These are phyloP conservation scores for Mormyrops attenuatus DNA, from an alignment of 2,797 vertebrate species.

Conservation along the genomic window DNA sequence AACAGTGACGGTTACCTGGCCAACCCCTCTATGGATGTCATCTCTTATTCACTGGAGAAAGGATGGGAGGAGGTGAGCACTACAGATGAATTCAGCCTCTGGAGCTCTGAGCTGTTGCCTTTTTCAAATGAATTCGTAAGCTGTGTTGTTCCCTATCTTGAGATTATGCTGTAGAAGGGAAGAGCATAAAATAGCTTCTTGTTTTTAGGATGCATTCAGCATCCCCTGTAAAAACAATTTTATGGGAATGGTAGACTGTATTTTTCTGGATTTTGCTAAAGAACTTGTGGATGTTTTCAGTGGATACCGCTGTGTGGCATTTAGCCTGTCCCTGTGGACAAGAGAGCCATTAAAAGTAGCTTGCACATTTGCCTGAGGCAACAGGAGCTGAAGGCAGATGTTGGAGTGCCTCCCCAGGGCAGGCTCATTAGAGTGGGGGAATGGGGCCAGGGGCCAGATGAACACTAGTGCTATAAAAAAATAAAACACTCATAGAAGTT, in stretches of 20 bases:
- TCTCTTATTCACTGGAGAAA: conserved; percentile 69
- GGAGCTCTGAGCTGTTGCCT: not conserved
- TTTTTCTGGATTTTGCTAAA: not conserved
- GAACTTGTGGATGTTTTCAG: not conserved
- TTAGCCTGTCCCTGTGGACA: not conserved
- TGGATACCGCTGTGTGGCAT: not conserved
- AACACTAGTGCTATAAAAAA: conserved; percentile 11
- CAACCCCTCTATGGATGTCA: conserved; percentile 73
- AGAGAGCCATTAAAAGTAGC: not conserved
- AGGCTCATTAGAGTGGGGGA: not conserved
- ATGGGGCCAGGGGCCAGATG: not conserved
- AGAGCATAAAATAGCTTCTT: not conserved
- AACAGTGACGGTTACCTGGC: conserved; percentile 75
- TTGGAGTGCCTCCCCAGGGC: not conserved
- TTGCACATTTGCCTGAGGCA: not conserved
- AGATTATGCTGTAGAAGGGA: not conserved
- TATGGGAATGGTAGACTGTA: not conserved
- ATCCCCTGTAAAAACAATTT: conserved; percentile 4
- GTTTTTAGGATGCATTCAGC: not conserved
- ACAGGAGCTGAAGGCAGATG: conserved; percentile 4
- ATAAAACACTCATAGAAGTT: not conserved
- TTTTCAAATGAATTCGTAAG: not conserved
- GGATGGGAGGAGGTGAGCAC: conserved; percentile 74
- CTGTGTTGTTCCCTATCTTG: not conserved
- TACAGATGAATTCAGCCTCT: not conserved